Evolutionary conservation across 2,113 vertebrate species (phyloP), one percentile per base, ranked within the genome.

Genomic region (Grantiella picta): DNA sequence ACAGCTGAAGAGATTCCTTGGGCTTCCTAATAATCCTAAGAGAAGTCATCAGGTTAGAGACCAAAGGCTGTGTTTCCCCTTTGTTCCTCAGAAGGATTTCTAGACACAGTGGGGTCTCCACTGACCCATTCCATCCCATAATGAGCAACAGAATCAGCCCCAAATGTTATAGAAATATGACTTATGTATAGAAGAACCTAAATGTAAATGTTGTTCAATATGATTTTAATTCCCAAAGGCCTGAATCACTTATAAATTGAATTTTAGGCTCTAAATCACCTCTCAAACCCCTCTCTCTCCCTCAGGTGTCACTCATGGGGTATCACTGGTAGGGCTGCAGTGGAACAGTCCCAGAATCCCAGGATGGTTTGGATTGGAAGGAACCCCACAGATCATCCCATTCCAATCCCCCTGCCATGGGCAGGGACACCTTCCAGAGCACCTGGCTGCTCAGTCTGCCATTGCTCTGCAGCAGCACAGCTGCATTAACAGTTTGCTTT

Each of bases 11-110:
- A 73, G 56, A 36, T 44, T 52, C 71, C 17, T 84, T 87, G 47
- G 40, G 33, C 75, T 83, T 87, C 71, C 53, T 61, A 94, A 73
- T 49, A 70, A 54, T 54, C 59, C 82, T 89, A 59, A 61, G 81
- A 90, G 59, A 82, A 89, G 25, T 36, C 31, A 71, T 69, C 49
- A 81, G 63, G 68, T 69, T 83, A 61, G 12, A 13, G n/a, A 76
- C 42, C 6, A 5, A 95, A 95, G 78, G 21, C 13, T 92, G 92
- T 94, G 60, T 42, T 82, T 89, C 56, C 65, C 22, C 31, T 86
- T 86, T 52, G 38, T 9, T 69, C 25, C 64, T 59, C 21, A 76
- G 81, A 84, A 63, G 59, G 89, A 45, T 94, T 96, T 94, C 31
- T 47, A 28, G 68, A 70, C 29, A 66, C 36, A 5, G 8, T 10